These are phyloP conservation scores for Linyphia triangularis DNA, from an alignment of 2,888 invertebrate genomes.

Conservation along the genomic window DNA sequence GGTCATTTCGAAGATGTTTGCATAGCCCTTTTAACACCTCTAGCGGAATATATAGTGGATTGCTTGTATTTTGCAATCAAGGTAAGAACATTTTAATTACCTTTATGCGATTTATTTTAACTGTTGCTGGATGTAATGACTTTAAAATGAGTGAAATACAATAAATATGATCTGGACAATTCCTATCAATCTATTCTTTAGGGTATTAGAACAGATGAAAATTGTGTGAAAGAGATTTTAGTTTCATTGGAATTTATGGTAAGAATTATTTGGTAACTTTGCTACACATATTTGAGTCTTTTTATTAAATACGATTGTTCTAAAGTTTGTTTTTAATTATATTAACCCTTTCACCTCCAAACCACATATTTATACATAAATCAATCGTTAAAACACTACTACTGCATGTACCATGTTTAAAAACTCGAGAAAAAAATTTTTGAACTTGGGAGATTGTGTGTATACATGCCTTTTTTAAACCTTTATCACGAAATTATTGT, in stretches of 20 bases:
- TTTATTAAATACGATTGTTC: neutral
- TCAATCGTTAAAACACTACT: too few relatives aligned
- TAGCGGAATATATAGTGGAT: conserved; percentile 90
- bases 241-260: conserved; percentile 64
- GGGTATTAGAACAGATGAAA: conserved; percentile 64
- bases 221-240: conserved; percentile 67
- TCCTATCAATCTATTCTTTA: neutral
- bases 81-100: conserved; percentile 78
- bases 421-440: too few relatives aligned
- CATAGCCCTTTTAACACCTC: conserved; percentile 90
- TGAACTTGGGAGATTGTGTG: too few relatives aligned
- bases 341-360: neutral
- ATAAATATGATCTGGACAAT: neutral
- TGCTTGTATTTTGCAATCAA: conserved; percentile 89
- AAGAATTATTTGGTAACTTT: too few relatives aligned
- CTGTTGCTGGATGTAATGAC: too few relatives aligned
- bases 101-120: too few relatives aligned
- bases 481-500: too few relatives aligned
- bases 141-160: too few relatives aligned
- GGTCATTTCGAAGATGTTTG: conserved; percentile 92
- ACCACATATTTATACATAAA: too few relatives aligned
- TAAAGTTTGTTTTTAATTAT: neutral
- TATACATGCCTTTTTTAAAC: too few relatives aligned
- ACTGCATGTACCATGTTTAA: too few relatives aligned
- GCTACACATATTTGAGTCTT: too few relatives aligned